Evolutionary conservation across 2,797 vertebrate genomes (phyloP).

Genomic region (Siniperca obscura): DNA sequence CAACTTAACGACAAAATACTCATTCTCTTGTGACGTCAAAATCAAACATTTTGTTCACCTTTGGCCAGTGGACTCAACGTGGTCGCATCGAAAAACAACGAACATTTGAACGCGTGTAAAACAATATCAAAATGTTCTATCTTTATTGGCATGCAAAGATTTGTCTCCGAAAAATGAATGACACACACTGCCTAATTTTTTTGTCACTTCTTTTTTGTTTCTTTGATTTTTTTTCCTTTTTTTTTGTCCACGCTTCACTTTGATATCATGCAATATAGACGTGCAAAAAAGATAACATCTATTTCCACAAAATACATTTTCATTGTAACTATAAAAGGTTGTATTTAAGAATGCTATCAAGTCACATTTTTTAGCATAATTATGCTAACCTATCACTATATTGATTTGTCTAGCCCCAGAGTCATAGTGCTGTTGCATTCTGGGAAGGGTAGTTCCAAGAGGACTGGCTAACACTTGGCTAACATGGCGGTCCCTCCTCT

Average conservation of each 20-base stretch:
- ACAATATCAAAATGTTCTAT: slow-evolving; percentile 82
- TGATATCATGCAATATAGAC: slow-evolving; percentile 90
- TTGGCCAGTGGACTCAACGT: slow-evolving; percentile 61
- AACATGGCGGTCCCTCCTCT: slow-evolving; percentile 72
- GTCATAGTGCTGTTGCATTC: slow-evolving; percentile 81
- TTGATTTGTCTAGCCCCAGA: slow-evolving; percentile 81
- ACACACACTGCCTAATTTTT: slow-evolving; percentile 80
- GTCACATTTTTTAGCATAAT: slow-evolving; percentile 85
- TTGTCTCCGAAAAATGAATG: slow-evolving; percentile 81
- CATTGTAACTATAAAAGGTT: slow-evolving; percentile 88
- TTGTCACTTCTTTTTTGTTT: slow-evolving; percentile 60
- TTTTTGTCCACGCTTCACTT: slow-evolving; percentile 86
- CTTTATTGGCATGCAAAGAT: slow-evolving; percentile 86
- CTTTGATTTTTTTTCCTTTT: slow-evolving; percentile 59
- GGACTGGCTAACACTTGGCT: slow-evolving; percentile 75
- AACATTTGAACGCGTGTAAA: slow-evolving; percentile 78
- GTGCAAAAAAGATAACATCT: slow-evolving; percentile 91
- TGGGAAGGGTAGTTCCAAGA: slow-evolving; percentile 75
- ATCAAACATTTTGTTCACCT: slow-evolving; percentile 66
- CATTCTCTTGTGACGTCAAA: slow-evolving; percentile 53
- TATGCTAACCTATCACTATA: slow-evolving; percentile 83
- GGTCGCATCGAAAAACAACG: slow-evolving; percentile 63
- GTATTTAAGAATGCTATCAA: slow-evolving; percentile 87
- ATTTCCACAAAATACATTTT: slow-evolving; percentile 91
- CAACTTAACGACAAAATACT: slow-evolving; percentile 62